Evolutionary conservation across 2,888 invertebrate genomes (phyloP).

Genomic region (Sipha maydis): DNA sequence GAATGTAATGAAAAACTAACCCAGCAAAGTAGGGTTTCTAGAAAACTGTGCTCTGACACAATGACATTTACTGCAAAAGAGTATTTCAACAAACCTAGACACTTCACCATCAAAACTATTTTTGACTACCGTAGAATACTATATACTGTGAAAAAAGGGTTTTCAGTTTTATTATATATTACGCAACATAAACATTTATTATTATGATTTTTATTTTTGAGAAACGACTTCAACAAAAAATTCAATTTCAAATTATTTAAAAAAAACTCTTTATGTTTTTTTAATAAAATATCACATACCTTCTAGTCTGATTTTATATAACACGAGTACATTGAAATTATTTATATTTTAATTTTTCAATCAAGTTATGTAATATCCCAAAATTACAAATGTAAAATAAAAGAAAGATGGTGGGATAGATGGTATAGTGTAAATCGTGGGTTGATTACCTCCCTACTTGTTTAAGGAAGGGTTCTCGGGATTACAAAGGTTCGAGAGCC

Average conservation of each 20-base stretch:
- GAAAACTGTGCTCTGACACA: neutral
- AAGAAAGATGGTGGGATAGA: too few species aligned
- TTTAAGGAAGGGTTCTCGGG: too few species aligned
- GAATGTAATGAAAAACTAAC: conserved; percentile 37
- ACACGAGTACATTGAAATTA: too few species aligned
- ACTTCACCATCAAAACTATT: neutral
- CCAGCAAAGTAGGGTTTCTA: conserved; percentile 31
- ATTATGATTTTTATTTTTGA: neutral
- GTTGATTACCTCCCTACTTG: too few species aligned
- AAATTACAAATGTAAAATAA: too few species aligned
- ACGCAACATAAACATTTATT: neutral
- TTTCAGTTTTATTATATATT: neutral
- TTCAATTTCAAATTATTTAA: neutral
- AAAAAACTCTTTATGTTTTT: neutral
- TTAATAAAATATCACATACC: neutral
- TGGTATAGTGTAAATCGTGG: too few species aligned
- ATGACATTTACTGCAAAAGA: neutral
- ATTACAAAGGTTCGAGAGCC: too few species aligned
- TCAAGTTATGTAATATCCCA: too few species aligned
- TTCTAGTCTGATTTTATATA: too few species aligned
- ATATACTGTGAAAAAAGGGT: neutral
- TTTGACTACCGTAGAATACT: neutral
- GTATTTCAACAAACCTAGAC: conserved; percentile 1
- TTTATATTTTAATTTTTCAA: too few species aligned
- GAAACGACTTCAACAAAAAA: neutral